Evolutionary conservation across 2,797 vertebrate genomes (phyloP), one percentile per base, ranked within the genome.

Genomic region (Melopsittacus undulatus): DNA sequence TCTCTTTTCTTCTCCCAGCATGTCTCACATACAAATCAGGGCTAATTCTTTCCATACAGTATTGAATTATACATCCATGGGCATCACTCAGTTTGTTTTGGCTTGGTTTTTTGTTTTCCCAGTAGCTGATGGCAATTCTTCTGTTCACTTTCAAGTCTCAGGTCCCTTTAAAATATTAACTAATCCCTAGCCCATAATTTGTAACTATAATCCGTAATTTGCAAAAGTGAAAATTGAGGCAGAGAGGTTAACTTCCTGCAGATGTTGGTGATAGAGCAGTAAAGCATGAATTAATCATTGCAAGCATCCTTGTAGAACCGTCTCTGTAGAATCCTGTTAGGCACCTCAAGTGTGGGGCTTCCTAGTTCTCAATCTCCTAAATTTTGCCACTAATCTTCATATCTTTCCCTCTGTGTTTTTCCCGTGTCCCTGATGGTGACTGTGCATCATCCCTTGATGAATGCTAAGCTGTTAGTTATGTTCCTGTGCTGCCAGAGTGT

Each of bases 251-350:
- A 56, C 69, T 84, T 95, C 63, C 40, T 64, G 63, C 48, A 90
- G 70, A 57, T 90, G 59, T 67, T 48, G 20, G 29, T 52, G 74
- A 57, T 68, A 67, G 1, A 76, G 54, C 48, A 82, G 56, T 49
- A 90, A 85, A 70, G 30, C 67, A 36, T 61, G 74, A 91, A 89
- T 76, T 82, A 90, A 90, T 84, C 64, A 54, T 82, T 52, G 74
- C 43, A 76, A 82, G 52, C 70, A 67, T 77, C 42, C 67, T 76
- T 84, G 45, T 79, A 82, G 83, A 82, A 82, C 59, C 17, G 13
- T 40, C 5, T 38, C 40, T 74, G 36, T 19, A 64, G 67, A 56
- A 74, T 83, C 34, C 57, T 38, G 56, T 52, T 67, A 84, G 80
- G 19, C 10, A 32, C n/a, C 29, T 84, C 3, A 88, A 70, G 51